Evolutionary conservation across 2,888 invertebrate species (phyloP).

Genomic region (Chrysolina americana): DNA sequence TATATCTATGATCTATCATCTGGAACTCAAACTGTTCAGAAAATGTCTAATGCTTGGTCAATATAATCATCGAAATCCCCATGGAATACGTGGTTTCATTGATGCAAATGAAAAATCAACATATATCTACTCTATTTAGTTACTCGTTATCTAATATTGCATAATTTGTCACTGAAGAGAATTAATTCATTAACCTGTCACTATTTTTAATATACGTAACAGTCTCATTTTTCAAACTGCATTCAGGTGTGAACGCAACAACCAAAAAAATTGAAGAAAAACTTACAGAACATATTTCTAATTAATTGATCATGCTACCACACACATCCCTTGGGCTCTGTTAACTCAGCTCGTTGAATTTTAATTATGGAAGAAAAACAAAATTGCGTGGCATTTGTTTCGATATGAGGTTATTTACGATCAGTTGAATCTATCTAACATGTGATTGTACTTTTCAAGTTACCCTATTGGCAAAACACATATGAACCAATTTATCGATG

Average conservation of each 20-base stretch:
- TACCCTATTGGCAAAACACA: too few relatives aligned
- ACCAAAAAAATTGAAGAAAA: conserved; percentile 6
- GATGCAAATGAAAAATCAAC: neutral
- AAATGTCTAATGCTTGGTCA: neutral
- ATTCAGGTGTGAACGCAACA: conserved; percentile 14
- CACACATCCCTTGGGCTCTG: conserved; percentile 30
- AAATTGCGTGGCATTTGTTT: conserved; percentile 33
- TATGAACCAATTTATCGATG: too few relatives aligned
- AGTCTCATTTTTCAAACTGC: conserved; percentile 20
- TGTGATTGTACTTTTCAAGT: neutral
- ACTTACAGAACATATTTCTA: conserved; percentile 19
- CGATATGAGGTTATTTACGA: neutral
- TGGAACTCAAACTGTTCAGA: too few relatives aligned
- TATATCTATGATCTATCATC: too few relatives aligned
- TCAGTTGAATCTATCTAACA: neutral
- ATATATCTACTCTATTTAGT: neutral
- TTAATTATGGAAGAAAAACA: conserved; percentile 40
- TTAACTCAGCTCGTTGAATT: conserved; percentile 33
- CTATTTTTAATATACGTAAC: conserved; percentile 9
- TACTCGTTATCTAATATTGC: neutral
- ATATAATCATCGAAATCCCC: neutral
- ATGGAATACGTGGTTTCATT: neutral
- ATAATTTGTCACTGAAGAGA: neutral
- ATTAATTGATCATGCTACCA: conserved; percentile 35
- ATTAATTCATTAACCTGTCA: conserved; percentile 17